Base-by-base conservation (phyloP, 2,797 vertebrate species). In the Megaceryle alcyon region DNA sequence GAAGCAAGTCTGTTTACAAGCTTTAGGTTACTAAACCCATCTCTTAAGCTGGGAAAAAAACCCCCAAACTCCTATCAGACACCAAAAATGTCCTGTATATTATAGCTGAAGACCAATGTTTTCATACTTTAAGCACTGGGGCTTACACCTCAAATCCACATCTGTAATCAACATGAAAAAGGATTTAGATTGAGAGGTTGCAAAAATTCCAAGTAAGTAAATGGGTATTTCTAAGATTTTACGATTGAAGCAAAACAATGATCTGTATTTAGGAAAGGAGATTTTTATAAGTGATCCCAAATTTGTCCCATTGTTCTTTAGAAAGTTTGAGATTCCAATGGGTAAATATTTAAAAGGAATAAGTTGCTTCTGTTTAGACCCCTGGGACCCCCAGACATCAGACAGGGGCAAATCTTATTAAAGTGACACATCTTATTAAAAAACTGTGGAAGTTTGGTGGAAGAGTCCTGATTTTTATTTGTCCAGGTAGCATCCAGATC, bases 141-240 rank as follows among this genome's bases (percentile, higher is more conserved):
- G 7, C 31, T 83, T 85, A 16, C 17, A 65, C 46, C 31, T 57
- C 73, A 84, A 88, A 81, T 60, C 22, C 25, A 10, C 29, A 57
- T 39, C 75, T 11, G 39, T 28, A 5, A 64, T 16, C 9, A 49
- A 49, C 2, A 41, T 33, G 10, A 37, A 70, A 82, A 79, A 35
- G 2, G 53, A 10, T 6, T 44, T 57, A n/a, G 2, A 18, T 41
- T 44, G 57, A 54, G 28, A 39, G 5, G 4, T 2, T 7, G 2
- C 26, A 69, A 80, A 68, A 46, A 26, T 19, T 64, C 49, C 18
- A 28, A 63, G 10, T 17, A 46, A 49, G 19, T 86, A 49, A 78
- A 41, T 0, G 3, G 7, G 9, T 60, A 43, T 25, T 48, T 41
- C 56, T 44, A 72, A 14, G 8, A 41, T 69, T 39, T 66, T 79